Percentiles rank a stretch among this genome's conserved stretches.
These are phyloP conservation scores for Dastarcus helophoroides DNA, from an alignment of 2,888 invertebrate species.

Conservation along the genomic window DNA sequence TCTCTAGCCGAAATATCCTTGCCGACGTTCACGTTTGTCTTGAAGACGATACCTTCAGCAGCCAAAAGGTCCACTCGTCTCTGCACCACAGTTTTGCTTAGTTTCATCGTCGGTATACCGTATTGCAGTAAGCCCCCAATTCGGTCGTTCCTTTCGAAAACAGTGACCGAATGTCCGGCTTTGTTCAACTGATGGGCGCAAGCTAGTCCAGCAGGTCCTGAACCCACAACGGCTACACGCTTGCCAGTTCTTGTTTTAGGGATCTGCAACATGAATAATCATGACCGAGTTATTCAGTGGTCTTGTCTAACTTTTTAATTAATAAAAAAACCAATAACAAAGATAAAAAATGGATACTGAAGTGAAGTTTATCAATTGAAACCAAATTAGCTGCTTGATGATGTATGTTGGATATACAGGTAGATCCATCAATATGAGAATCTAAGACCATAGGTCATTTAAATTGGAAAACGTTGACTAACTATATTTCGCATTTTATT, in stretches of 20 bases:
- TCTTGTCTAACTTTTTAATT: too few species aligned
- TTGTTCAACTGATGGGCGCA: conserved; percentile 96
- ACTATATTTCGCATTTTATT: too few species aligned
- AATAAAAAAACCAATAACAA: too few species aligned
- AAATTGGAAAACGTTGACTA: too few species aligned
- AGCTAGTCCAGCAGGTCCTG: conserved; percentile 79
- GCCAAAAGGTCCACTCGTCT: conserved; percentile 75
- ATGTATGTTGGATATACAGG: too few species aligned
- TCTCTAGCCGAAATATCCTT: conserved; percentile 74
- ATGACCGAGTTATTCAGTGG: too few species aligned
- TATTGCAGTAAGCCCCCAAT: conserved; percentile 92
- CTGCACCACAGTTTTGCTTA: conserved; percentile 87
- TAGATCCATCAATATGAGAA: too few species aligned
- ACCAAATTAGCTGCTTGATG: too few species aligned
- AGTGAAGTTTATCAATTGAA: too few species aligned
- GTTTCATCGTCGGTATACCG: conserved; percentile 98
- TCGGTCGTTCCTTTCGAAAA: conserved; percentile 93
- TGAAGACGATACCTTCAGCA: conserved; percentile 77
- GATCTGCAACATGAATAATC: too few species aligned
- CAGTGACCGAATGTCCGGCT: conserved; percentile 92
- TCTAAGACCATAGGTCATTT: too few species aligned
- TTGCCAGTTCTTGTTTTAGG: conserved; percentile 28
- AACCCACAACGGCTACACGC: conserved; percentile 18
- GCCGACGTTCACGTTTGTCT: conserved; percentile 83
- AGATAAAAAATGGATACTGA: too few species aligned